Evolutionary conservation across 2,797 vertebrate genomes (phyloP), one percentile per base, ranked within the genome.

Genomic region (Rhincodon typus): DNA sequence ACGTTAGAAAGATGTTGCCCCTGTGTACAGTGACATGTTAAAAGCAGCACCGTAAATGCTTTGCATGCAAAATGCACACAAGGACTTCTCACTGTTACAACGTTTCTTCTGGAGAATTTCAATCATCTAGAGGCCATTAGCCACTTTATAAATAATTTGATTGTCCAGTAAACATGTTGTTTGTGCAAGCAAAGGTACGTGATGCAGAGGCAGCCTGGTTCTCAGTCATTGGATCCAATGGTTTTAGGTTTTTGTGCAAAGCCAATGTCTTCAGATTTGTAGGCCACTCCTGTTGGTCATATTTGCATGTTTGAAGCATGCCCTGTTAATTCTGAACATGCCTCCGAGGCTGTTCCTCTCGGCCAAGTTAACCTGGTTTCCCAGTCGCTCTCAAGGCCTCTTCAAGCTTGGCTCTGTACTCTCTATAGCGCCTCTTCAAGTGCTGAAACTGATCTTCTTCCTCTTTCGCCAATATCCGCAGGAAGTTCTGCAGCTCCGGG

Each of bases 401-500:
- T 97, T 99, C 98, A 97, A 99, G 98, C 97, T 98, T 98, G 95
- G 98, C 97, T 70, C 97, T 97, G 97, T 99, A 99, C 95, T 96
- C 96, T 30, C 97, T 96, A 0, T 99, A 99, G 96, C 99, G 98
- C 13, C 96, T 97, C 95, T 97, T 97, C 96, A 99, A 96, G 50
- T 96, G 97, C 82, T 97, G 98, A 96, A 97, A 96, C 96, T 99
- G 99, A 96, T 99, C 99, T 0, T 97, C 97, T 96, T 99, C 99
- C 96, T 99, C 99, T 96, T 99, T 99, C 96, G 99, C 98, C 96
- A 99, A 97, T 97, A 99, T 99, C 27, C 98, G 98, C 96, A 99
- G 96, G 97, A 99, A 99, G 97, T 99, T 99, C 6, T 98, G 97
- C 87, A 99, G 98, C 97, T 99, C 99, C 0, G 99, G 99, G 96